These are phyloP conservation scores for Trachemys scripta DNA, from an alignment of 2,113 vertebrate genomes.

Conservation along the genomic window DNA sequence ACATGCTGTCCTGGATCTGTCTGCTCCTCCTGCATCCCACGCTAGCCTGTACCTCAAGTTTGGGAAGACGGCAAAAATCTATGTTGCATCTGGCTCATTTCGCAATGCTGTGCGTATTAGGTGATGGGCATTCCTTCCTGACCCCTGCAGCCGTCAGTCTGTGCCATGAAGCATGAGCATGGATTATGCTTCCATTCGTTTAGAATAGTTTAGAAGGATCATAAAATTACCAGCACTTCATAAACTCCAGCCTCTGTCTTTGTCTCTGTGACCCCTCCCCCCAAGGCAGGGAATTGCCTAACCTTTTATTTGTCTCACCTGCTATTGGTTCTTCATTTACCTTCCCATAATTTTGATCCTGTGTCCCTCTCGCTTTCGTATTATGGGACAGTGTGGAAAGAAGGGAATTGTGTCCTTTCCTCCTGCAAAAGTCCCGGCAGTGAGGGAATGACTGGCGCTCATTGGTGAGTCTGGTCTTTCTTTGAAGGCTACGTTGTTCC, in stretches of 20 bases:
- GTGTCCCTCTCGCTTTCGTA: neutral
- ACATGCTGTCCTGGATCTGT: neutral
- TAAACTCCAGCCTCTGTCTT: neutral
- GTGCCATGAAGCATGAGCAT: neutral
- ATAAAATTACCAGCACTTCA: neutral
- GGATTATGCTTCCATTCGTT: neutral
- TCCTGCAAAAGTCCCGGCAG: neutral
- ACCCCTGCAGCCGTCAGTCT: neutral
- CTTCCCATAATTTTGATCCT: neutral
- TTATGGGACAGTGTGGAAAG: neutral
- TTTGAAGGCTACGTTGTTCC: neutral
- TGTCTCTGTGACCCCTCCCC: neutral
- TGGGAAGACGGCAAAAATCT: neutral
- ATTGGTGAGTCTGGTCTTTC: neutral
- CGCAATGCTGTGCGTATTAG: neutral
- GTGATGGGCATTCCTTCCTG: neutral
- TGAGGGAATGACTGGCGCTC: neutral
- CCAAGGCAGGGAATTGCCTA: too few species aligned
- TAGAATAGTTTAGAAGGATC: neutral
- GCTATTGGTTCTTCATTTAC: neutral
- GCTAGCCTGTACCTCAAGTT: neutral
- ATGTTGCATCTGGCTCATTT: neutral
- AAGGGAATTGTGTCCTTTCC: neutral
- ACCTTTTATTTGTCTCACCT: neutral
- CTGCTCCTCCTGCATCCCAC: rapidly evolving